Conservation (phyloP, 53 echinoderm and acorn worm species). For the Paracentrotus lividus region DNA sequence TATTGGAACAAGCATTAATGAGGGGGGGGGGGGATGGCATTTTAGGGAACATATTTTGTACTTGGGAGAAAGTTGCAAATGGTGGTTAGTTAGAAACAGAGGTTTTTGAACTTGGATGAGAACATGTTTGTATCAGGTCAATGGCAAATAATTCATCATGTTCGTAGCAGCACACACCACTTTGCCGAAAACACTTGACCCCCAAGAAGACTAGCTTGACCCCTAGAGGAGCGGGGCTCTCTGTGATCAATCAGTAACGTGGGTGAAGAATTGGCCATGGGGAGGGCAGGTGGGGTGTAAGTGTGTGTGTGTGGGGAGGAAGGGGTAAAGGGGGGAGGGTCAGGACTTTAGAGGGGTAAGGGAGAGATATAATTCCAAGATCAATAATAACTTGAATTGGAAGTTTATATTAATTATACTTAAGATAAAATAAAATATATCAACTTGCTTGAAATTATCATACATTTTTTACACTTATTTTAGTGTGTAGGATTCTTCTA, state of each 20-base stretch:
- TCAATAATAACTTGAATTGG: too few species aligned
- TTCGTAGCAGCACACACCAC: constrained; percentile 37
- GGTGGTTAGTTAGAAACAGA: background rate
- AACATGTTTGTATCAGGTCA: constrained; percentile 72
- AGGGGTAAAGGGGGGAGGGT: too few species aligned
- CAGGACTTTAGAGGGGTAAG: background rate
- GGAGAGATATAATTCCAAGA: background rate
- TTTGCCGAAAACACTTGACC: constrained; percentile 65
- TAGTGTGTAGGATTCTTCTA: too few species aligned
- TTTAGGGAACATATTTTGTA: background rate
- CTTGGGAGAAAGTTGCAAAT: background rate
- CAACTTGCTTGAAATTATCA: too few species aligned
- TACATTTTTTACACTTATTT: too few species aligned
- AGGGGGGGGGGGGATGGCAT: background rate
- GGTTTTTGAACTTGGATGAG: constrained; percentile 62
- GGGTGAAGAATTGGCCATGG: constrained; percentile 35
- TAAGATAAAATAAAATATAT: too few species aligned
- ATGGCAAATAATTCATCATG: constrained; percentile 68
- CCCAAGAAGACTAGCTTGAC: constrained; percentile 65
- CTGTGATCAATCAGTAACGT: constrained; percentile 68
- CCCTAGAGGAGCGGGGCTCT: constrained; percentile 3
- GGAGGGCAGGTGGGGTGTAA: constrained; percentile 37
- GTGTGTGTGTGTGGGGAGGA: background rate
- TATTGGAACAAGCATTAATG: background rate
- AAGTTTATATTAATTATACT: too few species aligned